These are phyloP conservation scores for Trilocha varians DNA, from an alignment of 2,888 invertebrate genomes.

Conservation along the genomic window DNA sequence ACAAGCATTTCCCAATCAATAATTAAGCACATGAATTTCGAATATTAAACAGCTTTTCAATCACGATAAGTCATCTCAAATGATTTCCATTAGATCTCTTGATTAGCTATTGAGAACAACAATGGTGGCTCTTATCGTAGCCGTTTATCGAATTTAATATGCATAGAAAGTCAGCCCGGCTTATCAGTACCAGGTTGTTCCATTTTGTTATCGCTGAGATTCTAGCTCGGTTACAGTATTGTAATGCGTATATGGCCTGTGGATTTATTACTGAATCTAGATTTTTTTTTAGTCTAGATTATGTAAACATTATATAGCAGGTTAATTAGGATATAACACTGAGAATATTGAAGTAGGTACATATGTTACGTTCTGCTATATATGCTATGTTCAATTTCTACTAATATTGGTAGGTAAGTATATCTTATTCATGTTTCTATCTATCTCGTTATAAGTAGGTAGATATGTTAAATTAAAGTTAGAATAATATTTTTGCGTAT, in stretches of 20 bases:
- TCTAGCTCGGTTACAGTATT: slow-evolving; percentile 52
- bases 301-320: background rate
- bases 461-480: too few relatives aligned
- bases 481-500: too few relatives aligned
- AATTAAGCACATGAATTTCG: background rate
- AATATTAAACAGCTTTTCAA: slow-evolving; percentile 15
- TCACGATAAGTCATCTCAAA: slow-evolving; percentile 34
- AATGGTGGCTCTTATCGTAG: slow-evolving; percentile 51
- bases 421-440: too few relatives aligned
- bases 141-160: slow-evolving; percentile 65
- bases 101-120: slow-evolving; percentile 56
- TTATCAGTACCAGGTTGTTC: slow-evolving; percentile 53
- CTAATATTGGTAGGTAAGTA: too few relatives aligned
- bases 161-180: slow-evolving; percentile 58
- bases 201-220: slow-evolving; percentile 58
- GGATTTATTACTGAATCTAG: slow-evolving; percentile 22
- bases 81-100: slow-evolving; percentile 62
- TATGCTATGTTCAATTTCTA: too few relatives aligned
- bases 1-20: background rate
- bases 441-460: too few relatives aligned
- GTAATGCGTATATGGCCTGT: slow-evolving; percentile 57
- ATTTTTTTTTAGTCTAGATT: background rate
- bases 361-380: too few relatives aligned
- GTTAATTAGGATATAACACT: too few relatives aligned
- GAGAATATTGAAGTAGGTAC: too few relatives aligned